A percentile compares a stretch with the other conserved stretches of the same genome.
Conservation (phyloP, 2,797 vertebrate species). For the Notolabrus celidotus region DNA sequence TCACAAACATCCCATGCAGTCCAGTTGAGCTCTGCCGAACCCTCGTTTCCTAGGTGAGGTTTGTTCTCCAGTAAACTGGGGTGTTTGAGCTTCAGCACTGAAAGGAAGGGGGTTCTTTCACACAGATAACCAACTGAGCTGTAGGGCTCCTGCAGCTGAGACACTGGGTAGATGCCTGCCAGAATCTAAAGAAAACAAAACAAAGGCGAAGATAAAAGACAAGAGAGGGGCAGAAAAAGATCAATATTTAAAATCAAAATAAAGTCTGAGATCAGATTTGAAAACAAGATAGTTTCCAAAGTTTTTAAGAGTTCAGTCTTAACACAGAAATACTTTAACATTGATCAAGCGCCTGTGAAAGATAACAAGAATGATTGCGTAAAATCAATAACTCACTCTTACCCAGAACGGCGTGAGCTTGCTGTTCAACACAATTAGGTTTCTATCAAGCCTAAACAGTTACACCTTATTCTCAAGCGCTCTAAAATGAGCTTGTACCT, state of each 20-base stretch:
- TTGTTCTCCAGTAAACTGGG: conserved; percentile 71
- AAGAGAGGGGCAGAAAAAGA: background rate
- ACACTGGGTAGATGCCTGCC: conserved; percentile 92
- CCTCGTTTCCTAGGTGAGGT: conserved; percentile 57
- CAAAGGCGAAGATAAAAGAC: conserved; percentile 6
- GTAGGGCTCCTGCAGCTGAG: conserved; percentile 95
- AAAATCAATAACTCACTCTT: conserved; percentile 47
- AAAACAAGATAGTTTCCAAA: conserved; percentile 7
- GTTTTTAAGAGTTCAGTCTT: background rate
- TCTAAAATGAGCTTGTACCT: conserved; percentile 80
- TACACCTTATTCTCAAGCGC: conserved; percentile 4
- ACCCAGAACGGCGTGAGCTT: background rate
- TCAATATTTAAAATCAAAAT: background rate
- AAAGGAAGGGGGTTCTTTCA: conserved; percentile 84
- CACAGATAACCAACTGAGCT: conserved; percentile 93
- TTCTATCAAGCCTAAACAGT: conserved; percentile 17
- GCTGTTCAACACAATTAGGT: conserved; percentile 5
- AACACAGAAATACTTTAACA: background rate
- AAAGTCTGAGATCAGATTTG: background rate
- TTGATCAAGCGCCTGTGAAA: conserved; percentile 7
- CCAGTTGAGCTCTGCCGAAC: conserved; percentile 80
- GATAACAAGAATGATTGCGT: conserved; percentile 8
- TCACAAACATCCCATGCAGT: conserved; percentile 96
- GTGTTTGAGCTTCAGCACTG: conserved; percentile 88
- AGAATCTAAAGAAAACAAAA: conserved; percentile 83